Conservation (phyloP, 2,113 vertebrate species). For the Struthio camelus region DNA sequence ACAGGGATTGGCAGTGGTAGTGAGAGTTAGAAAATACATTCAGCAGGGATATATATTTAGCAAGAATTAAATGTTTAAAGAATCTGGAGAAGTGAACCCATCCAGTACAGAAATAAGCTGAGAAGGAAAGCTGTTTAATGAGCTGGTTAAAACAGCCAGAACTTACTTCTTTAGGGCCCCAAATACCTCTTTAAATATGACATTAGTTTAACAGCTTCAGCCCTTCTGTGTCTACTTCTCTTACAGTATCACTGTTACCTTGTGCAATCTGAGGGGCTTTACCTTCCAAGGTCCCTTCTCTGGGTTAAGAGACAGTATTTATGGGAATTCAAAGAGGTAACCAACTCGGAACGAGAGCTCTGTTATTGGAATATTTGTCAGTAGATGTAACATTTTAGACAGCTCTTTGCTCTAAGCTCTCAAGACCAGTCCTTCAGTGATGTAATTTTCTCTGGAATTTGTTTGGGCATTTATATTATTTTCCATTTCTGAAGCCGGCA, state of each 20-base stretch:
- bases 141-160: background rate
- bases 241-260: background rate
- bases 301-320: background rate
- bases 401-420: background rate
- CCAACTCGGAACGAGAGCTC: background rate
- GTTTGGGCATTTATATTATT: background rate
- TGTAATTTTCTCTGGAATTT: background rate
- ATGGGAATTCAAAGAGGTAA: background rate
- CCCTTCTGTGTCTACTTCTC: background rate
- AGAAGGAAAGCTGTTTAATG: background rate
- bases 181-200: background rate
- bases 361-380: background rate
- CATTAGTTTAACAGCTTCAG: background rate
- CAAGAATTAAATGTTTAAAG: background rate
- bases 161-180: background rate
- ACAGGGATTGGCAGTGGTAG: background rate
- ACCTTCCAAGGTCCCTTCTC: fast-evolving
- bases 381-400: background rate
- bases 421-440: background rate
- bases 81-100: background rate
- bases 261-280: background rate
- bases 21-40: background rate
- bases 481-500: background rate
- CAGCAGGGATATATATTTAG: background rate
- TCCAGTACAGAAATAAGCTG: background rate